Conservation (phyloP, 2,797 vertebrate genomes). For the Pterois miles region DNA sequence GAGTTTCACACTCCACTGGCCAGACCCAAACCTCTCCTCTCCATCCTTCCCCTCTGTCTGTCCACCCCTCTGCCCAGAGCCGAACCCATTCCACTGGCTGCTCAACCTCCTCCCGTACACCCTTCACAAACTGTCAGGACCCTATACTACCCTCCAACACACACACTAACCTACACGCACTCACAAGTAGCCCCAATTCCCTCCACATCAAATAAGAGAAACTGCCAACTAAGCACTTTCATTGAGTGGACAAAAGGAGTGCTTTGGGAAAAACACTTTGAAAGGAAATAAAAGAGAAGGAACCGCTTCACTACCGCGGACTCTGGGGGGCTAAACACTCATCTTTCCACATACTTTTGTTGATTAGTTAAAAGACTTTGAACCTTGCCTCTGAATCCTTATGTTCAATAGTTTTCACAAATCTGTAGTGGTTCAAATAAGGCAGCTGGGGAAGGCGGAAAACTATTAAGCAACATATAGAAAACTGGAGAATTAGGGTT, state of each 20-base stretch:
- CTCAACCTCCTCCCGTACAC: conserved; percentile 58
- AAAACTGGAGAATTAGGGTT: neutral
- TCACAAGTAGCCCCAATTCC: conserved; percentile 58
- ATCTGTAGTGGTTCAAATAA: conserved; percentile 27
- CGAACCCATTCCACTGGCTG: conserved; percentile 65
- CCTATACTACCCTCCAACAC: conserved; percentile 30
- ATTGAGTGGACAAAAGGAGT: conserved; percentile 80
- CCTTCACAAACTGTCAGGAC: conserved; percentile 76
- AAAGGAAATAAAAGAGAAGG: conserved; percentile 71
- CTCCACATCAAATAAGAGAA: conserved; percentile 79
- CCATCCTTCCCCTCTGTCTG: conserved; percentile 65
- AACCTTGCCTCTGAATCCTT: conserved; percentile 44
- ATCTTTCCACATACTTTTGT: conserved; percentile 66
- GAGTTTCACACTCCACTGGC: conserved; percentile 87
- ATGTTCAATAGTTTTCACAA: conserved; percentile 24
- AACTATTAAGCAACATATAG: conserved; percentile 10
- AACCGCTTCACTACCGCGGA: conserved; percentile 57
- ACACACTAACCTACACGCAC: conserved; percentile 12
- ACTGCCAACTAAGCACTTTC: conserved; percentile 85
- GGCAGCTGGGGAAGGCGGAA: neutral
- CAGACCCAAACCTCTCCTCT: conserved; percentile 70
- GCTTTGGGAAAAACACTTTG: conserved; percentile 77
- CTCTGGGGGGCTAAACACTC: conserved; percentile 60
- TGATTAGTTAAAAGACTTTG: conserved; percentile 63
- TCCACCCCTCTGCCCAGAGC: conserved; percentile 71